Base-by-base conservation (phyloP, 1,140 invertebrate species). In the Panulirus ornatus region DNA sequence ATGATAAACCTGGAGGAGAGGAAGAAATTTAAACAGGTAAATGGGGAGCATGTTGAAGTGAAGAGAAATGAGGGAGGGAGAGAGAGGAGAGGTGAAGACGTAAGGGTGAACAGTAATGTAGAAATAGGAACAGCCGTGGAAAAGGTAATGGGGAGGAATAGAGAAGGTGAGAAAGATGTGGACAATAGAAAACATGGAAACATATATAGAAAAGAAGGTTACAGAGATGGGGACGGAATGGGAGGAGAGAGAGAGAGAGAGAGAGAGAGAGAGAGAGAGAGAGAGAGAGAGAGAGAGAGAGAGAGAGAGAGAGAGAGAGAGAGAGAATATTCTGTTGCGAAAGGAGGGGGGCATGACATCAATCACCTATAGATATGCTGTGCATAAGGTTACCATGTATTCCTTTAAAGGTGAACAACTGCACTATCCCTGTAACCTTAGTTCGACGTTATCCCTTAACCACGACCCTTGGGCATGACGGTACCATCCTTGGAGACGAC, bases 231-330 rank as follows among this genome's bases (percentile, higher is more conserved):
- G 5, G 63, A 66, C 6, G 5, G 5, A 66, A 5, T 66, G 5
- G 38, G 19, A 1, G 75, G 71, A 1, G 22, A 16, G 44, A 54
- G n/a, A 81, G 42, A 51, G 8, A 47, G n/a, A 6, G 76, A 81
- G 34, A 51, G 1, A 19, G 30, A 44, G 1, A 22, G 3, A 42
- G 36, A 22, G 9, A 79, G n/a, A 34, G 16, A 22, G 1, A 38
- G 9, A 38, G 34, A 54, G 51, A 63, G 51, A 58, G 16, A 19
- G 44, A 34, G 44, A 63, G 79, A 58, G 51, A 82, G 30, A 63
- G 79, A 70, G 58, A 42, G 34, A 54, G 58, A n/a, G 38, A 79
- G 76, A 81, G 42, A 44, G 42, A 22, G 75, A 44, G n/a, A n/a
- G n/a, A n/a, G n/a, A n/a, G n/a, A n/a, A n/a, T n/a, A n/a, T n/a